Evolutionary conservation across 2,797 vertebrate genomes (phyloP).

Genomic region (Acestrorhynchus altus): DNA sequence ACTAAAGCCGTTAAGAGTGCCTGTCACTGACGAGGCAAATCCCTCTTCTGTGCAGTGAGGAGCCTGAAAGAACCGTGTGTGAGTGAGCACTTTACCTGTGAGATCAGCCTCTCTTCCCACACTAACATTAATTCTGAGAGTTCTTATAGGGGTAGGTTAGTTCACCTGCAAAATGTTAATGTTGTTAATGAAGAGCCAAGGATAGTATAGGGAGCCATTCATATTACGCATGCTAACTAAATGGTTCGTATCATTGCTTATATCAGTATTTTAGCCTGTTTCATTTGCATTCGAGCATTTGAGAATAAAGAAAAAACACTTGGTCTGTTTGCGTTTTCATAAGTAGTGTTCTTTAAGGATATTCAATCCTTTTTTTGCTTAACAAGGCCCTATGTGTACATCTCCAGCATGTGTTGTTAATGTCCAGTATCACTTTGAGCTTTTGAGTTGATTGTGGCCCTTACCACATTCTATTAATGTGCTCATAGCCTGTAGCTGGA

Average conservation of each 20-base stretch:
- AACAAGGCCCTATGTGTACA: too few relatives aligned
- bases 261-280: too few relatives aligned
- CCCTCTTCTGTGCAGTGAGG: conserved; percentile 52
- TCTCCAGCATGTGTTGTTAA: too few relatives aligned
- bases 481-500: conserved; percentile 20
- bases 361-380: too few relatives aligned
- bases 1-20: conserved; percentile 69
- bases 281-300: too few relatives aligned
- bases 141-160: background rate
- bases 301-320: too few relatives aligned
- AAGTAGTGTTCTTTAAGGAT: too few relatives aligned
- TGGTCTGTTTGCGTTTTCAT: too few relatives aligned
- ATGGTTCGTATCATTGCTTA: background rate
- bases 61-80: conserved; percentile 30
- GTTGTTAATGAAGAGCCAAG: background rate
- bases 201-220: background rate
- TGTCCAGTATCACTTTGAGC: background rate
- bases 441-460: background rate
- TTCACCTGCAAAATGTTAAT: background rate
- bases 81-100: conserved; percentile 32
- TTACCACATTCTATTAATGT: conserved; percentile 1
- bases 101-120: conserved; percentile 33
- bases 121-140: conserved; percentile 22
- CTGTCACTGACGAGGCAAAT: conserved; percentile 67
- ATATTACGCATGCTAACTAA: conserved; percentile 6